Base-by-base conservation (phyloP, 2,888 invertebrate species). In the Zelleria hepariella region DNA sequence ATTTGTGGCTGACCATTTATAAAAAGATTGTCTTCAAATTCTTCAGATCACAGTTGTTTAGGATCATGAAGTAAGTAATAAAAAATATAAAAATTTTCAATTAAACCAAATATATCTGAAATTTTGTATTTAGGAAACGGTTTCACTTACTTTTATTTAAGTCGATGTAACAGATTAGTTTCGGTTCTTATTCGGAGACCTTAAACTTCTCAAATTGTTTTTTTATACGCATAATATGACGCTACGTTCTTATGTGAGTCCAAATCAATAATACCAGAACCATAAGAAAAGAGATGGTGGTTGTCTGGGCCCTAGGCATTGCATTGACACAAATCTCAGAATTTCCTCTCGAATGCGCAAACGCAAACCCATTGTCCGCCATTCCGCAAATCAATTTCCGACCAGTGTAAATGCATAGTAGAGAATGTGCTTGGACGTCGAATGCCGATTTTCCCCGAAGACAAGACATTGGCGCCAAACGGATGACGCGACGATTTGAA, bases 401-500 rank as follows among this genome's bases (percentile, higher is more conserved):
- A 42, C 0, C 63, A 61, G 60, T 63, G 60, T 59, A 63, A 57
- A 59, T 49, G 59, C 59, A 42, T 15, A 42, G 32, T 42, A 42
- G 15, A 15, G 2, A 15, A 15, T 15, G 15, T 42, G 15, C 2
- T 15, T 42, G 32, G 5, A 42, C 32, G 32, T 42, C 4, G 32
- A 59, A 51, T 60, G 48, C 59, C 63, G 62, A 60, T 65, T 64
- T 66, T 64, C 66, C 66, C 64, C 65, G 63, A 64, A 68, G 64
- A 61, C 60, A 60, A 62, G 64, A 58, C 62, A 32, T 61, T 62
- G 68, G 62, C 61, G 62, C 63, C 59, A 61, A 21, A 27, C 24
- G 25, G 53, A 42, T 55, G 42, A 27, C 55, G 32, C 24, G 67
- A 72, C 70, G 69, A 73, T 73, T 69, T 67, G 64, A 71, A 71